Evolutionary conservation across 2,797 vertebrate species (phyloP), one percentile per base, ranked within the genome.

Genomic region (Syndactyla subalaris): DNA sequence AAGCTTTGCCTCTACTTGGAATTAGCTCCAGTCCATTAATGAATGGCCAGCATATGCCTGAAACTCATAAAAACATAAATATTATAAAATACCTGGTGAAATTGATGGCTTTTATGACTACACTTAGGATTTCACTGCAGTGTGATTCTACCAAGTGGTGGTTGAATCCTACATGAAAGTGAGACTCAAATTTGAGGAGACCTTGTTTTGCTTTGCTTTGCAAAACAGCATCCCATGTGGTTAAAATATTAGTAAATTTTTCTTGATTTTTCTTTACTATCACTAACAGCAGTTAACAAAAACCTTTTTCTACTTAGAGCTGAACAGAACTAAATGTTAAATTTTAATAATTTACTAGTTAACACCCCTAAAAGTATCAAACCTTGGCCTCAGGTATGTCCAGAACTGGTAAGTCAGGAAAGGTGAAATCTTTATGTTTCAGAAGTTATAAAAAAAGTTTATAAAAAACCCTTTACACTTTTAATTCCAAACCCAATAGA

Each of bases 171-270:
- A 32, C 13, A 34, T 27, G 27, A 88, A 93, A 65, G 18, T 30
- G 79, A 85, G 38, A 63, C 34, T n/a, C 24, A 88, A 71, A 80
- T 54, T 48, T 66, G 34, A 76, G 15, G 45, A 32, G 12, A 49
- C 3, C 10, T 89, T 54, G 43, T 73, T 92, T 85, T 90, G 19
- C 32, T 74, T 79, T 91, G 72, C 22, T 86, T 83, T 58, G 27
- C 12, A 88, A 65, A n/a, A 67, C 2, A 6, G 8, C 20, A 36
- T 49, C 20, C 19, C 24, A 24, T 14, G 38, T 26, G 20, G 34
- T 65, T 67, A 77, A 95, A 80, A 62, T 29, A 59, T 6, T 51
- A 30, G 4, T 34, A 34, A 10, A 4, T 43, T 63, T 62, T 80
- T 39, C 12, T 43, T 41, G 8, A 26, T 27, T 88, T 54, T 80